phyloP scores from a whole-genome alignment of 2,797 vertebrate genomes.

The Pempheris klunzingeri region DNA sequence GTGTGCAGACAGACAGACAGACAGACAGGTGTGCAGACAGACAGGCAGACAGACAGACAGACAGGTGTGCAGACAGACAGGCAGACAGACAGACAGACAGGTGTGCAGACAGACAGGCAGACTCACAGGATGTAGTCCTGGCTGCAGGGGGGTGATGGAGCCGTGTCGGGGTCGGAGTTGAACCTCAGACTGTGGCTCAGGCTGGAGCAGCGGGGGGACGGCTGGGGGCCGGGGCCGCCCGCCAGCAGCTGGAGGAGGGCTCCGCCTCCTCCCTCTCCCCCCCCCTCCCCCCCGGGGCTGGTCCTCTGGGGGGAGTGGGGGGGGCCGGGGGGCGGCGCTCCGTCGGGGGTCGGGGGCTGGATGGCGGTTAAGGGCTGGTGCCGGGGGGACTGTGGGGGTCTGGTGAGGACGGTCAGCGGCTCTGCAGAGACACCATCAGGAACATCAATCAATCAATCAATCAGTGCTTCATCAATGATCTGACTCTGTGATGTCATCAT shows the following conservation, averaged over 20 bases:
- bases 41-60: not conserved
- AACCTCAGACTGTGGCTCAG: constrained; percentile 95
- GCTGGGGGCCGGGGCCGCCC: constrained; percentile 90
- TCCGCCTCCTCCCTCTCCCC: constrained; percentile 66
- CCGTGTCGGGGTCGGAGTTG: constrained; percentile 92
- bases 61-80: not conserved
- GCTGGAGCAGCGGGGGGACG: constrained; percentile 93
- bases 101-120: not conserved
- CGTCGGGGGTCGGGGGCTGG: constrained; percentile 52
- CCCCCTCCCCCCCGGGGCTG: constrained; percentile 42
- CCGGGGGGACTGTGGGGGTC: constrained; percentile 54
- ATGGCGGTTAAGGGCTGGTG: constrained; percentile 46
- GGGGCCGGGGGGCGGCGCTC: constrained; percentile 22
- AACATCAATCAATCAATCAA: no score
- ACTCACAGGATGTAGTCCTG: constrained; percentile 85
- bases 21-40: no score
- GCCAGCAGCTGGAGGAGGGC: constrained; percentile 91
- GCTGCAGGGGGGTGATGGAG: constrained; percentile 94
- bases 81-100: constrained; percentile 59
- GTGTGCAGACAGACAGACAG: not conserved
- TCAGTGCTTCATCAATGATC: no score
- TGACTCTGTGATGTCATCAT: no score
- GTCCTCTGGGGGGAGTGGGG: constrained; percentile 50
- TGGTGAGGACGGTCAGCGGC: constrained; percentile 43
- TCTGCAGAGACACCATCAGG: constrained; percentile 56